These are phyloP conservation scores for Taenioides sp. DNA, from an alignment of 2,797 vertebrate species.

Conservation along the genomic window DNA sequence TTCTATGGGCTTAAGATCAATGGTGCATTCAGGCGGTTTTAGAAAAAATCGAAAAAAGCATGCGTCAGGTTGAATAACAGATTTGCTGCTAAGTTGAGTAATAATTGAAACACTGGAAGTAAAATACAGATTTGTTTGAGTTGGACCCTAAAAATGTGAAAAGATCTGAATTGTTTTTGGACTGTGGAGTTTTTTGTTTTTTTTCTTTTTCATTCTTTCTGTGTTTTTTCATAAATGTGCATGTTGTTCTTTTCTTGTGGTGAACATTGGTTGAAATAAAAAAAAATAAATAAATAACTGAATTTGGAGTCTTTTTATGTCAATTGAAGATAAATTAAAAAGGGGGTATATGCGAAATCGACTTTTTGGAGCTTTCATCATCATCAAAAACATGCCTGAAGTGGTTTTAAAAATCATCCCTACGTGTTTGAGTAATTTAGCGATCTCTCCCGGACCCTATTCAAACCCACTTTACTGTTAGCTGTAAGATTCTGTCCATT, in stretches of 20 bases:
- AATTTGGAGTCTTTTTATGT: constrained; percentile 16
- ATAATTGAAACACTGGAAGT: neutral
- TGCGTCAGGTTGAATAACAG: constrained; percentile 20
- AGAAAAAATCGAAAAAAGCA: constrained; percentile 15
- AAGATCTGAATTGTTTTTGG: constrained; percentile 5
- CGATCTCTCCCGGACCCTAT: too few species aligned
- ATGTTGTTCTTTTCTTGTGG: constrained; percentile 66
- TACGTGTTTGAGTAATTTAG: too few species aligned
- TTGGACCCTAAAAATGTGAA: constrained; percentile 19
- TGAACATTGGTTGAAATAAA: constrained; percentile 71
- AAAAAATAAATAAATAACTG: constrained; percentile 47
- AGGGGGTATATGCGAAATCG: too few species aligned
- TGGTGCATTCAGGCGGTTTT: neutral
- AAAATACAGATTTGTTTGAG: neutral
- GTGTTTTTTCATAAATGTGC: constrained; percentile 62
- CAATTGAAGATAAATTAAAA: too few species aligned
- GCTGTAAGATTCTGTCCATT: too few species aligned
- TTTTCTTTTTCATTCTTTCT: neutral
- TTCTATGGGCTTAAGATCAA: neutral
- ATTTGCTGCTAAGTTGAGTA: neutral
- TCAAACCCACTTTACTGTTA: too few species aligned
- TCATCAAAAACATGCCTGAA: too few species aligned
- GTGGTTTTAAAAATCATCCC: too few species aligned
- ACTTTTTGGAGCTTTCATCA: too few species aligned
- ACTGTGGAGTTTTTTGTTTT: constrained; percentile 27